Conservation (phyloP, 2,113 vertebrate genomes). For the Carollia perspicillata region DNA sequence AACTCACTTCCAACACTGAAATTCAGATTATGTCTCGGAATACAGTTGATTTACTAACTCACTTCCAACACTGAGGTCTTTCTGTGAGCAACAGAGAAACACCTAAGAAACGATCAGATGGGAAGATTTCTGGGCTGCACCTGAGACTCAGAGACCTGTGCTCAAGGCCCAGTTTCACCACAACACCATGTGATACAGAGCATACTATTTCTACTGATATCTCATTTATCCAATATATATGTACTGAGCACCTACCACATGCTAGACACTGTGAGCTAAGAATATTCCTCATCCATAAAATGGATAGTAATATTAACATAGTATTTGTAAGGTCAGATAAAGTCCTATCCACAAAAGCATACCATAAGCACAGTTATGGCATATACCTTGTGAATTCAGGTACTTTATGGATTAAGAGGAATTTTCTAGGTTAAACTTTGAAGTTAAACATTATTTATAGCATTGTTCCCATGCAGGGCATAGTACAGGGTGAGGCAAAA, state of each 20-base stretch:
- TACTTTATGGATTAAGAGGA: neutral
- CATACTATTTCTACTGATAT: neutral
- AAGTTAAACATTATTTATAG: neutral
- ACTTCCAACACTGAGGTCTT: neutral
- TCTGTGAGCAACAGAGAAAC: neutral
- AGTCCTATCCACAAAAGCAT: neutral
- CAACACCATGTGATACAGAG: neutral
- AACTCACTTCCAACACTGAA: neutral
- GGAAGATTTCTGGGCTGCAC: neutral
- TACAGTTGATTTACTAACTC: neutral
- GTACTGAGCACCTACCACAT: neutral
- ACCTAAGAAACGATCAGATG: neutral
- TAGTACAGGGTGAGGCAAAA: neutral
- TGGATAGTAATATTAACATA: neutral
- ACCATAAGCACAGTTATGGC: neutral
- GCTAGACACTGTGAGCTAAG: neutral
- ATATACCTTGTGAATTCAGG: neutral
- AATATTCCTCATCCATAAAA: neutral
- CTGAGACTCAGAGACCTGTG: neutral
- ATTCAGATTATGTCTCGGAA: neutral
- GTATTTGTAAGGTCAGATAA: neutral
- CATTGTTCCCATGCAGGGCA: neutral
- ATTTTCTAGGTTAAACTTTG: neutral
- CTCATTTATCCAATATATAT: neutral
- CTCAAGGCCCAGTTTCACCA: neutral